Conservation (phyloP, 2,797 vertebrate species). For the Bradypodion ventrale region DNA sequence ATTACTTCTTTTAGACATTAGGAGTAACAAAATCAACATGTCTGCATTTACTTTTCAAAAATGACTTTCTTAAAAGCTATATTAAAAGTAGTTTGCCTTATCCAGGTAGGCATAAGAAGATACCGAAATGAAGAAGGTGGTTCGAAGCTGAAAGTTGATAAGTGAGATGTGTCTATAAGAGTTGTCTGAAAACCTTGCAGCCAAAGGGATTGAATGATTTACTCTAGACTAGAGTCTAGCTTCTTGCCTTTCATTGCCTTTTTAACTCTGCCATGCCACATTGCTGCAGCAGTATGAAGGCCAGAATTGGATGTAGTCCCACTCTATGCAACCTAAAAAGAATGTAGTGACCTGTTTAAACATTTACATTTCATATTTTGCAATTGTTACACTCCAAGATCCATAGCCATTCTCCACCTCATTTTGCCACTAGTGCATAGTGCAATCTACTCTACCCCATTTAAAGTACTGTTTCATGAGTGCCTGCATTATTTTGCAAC, state of each 20-base stretch:
- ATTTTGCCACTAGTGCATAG: not conserved
- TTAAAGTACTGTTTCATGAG: not conserved
- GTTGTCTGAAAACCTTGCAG: not conserved
- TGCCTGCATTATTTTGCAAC: not conserved
- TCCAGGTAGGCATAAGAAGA: slow-evolving; percentile 22
- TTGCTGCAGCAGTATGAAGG: not conserved
- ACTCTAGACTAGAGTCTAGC: not conserved
- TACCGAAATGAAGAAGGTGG: not conserved
- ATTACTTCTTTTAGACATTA: slow-evolving; percentile 57
- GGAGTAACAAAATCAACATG: slow-evolving; percentile 50
- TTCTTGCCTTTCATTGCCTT: not conserved
- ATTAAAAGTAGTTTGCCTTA: slow-evolving; percentile 28
- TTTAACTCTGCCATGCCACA: not conserved
- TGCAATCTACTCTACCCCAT: not conserved
- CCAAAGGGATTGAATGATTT: not conserved
- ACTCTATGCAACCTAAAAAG: not conserved
- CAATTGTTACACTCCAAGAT: not conserved
- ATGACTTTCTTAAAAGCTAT: slow-evolving; percentile 50
- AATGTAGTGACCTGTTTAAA: not conserved
- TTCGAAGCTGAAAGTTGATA: slow-evolving; percentile 37
- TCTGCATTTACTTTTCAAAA: slow-evolving; percentile 28
- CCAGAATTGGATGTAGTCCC: not conserved
- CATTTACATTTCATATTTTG: not conserved
- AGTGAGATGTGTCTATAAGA: not conserved
- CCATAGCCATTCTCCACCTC: not conserved